Evolutionary conservation across 2,888 invertebrate species (phyloP).

Genomic region (Meliscaeva auricollis): DNA sequence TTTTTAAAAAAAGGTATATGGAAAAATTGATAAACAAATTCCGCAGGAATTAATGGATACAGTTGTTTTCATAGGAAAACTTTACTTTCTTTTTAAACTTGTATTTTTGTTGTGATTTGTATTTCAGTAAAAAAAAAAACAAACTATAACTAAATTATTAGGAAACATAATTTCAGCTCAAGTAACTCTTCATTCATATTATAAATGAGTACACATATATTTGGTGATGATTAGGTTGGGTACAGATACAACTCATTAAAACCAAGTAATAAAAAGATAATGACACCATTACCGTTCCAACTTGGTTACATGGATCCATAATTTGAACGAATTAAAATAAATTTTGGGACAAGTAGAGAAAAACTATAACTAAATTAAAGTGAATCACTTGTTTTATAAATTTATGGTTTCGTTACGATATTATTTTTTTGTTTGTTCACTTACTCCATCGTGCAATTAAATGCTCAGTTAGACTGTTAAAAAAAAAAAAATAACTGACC

Average conservation of each 20-base stretch:
- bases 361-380: neutral
- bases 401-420: neutral
- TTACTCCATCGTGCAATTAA: neutral
- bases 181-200: no score
- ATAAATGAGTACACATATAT: no score
- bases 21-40: no score
- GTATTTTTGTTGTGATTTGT: no score
- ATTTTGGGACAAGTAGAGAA: neutral
- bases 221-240: no score
- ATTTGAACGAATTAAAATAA: slow-evolving; percentile 13
- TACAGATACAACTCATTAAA: neutral
- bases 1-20: no score
- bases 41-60: no score
- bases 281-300: neutral
- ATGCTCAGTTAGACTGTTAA: slow-evolving; percentile 16
- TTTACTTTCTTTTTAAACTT: no score
- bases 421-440: neutral
- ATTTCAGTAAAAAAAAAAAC: no score
- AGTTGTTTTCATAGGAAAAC: no score
- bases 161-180: no score
- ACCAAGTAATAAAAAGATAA: neutral
- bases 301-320: neutral
- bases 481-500: slow-evolving; percentile 12
- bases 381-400: neutral
- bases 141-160: no score